Conservation (phyloP, 2,113 vertebrate species). For the Micronycteris hirsuta region DNA sequence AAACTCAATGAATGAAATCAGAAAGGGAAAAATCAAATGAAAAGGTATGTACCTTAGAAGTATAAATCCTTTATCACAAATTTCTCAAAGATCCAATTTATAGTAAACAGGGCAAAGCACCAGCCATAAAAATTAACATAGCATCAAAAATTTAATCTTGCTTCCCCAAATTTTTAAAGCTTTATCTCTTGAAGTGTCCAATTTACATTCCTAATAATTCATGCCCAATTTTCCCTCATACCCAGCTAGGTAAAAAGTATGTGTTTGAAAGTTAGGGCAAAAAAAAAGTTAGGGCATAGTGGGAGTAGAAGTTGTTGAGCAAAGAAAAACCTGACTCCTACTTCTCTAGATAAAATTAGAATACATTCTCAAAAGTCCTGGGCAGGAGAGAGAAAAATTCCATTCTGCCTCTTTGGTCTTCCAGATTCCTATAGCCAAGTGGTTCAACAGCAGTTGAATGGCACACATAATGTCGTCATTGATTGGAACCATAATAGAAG, state of each 20-base stretch:
- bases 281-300: background rate
- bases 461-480: conserved; percentile 83
- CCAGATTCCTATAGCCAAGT: conserved; percentile 79
- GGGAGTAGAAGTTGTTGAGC: background rate
- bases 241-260: background rate
- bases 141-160: conserved; percentile 27
- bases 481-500: conserved; percentile 78
- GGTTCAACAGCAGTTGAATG: conserved; percentile 79
- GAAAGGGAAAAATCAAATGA: conserved; percentile 30
- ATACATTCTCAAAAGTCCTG: conserved; percentile 53
- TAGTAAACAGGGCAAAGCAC: background rate
- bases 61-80: background rate
- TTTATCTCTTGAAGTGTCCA: background rate
- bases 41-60: background rate
- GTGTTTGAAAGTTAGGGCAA: background rate
- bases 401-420: conserved; percentile 71
- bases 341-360: conserved; percentile 55
- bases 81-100: conserved; percentile 15
- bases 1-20: conserved; percentile 35
- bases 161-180: background rate
- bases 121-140: background rate
- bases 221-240: background rate
- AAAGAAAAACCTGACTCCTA: conserved; percentile 63
- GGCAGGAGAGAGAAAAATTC: conserved; percentile 58
- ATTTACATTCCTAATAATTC: conserved; percentile 5